A percentile compares a stretch with the other conserved stretches of the same genome.
Evolutionary conservation across 2,888 invertebrate genomes (phyloP).

Genomic region (Machimus atricapillus): DNA sequence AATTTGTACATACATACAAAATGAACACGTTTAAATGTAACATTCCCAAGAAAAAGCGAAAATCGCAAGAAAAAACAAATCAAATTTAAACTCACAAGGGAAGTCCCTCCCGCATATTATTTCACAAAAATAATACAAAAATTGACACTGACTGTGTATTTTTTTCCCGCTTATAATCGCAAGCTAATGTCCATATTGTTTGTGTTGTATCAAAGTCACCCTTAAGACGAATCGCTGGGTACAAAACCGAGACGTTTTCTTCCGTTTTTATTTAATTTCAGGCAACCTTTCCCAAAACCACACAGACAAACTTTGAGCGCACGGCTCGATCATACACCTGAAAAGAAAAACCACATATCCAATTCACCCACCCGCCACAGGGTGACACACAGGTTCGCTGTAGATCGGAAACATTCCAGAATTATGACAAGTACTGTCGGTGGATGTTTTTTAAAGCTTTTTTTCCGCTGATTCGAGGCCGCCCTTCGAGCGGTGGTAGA

Average conservation of each 20-base stretch:
- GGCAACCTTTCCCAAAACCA: not conserved
- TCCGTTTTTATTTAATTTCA: slow-evolving; percentile 2
- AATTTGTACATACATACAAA: slow-evolving; percentile 15
- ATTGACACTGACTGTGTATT: not conserved
- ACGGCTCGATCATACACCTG: not conserved
- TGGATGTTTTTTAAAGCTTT: not conserved
- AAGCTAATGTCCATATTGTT: slow-evolving; percentile 18
- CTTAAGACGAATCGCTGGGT: not conserved
- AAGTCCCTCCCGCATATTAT: not conserved
- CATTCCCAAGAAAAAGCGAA: not conserved
- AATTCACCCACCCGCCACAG: not conserved
- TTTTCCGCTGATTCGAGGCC: not conserved
- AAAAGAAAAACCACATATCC: not conserved
- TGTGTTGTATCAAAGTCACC: slow-evolving; percentile 9
- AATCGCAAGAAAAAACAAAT: not conserved
- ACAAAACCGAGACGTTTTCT: not conserved
- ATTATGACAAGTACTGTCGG: not conserved
- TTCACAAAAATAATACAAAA: not conserved
- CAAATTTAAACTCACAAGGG: not conserved
- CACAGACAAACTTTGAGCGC: slow-evolving; percentile 18
- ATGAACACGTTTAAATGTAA: slow-evolving; percentile 11
- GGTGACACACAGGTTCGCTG: not conserved
- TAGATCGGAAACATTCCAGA: not conserved
- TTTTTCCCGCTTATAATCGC: slow-evolving; percentile 15
- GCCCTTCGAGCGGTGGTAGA: not conserved